These are phyloP conservation scores for Neotoma lepida DNA, from an alignment of 2,113 vertebrate species.

Conservation along the genomic window DNA sequence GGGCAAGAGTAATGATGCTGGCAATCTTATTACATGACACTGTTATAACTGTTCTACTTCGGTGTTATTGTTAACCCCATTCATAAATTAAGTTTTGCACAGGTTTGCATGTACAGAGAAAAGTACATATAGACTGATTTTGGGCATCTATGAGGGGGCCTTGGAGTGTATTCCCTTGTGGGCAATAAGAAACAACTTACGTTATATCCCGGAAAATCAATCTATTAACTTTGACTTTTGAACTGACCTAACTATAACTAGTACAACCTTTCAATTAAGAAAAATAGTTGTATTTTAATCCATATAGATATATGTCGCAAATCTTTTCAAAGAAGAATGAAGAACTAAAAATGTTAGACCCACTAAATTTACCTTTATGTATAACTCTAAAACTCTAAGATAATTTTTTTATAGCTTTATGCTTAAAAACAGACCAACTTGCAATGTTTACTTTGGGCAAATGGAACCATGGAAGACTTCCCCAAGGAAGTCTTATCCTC, in stretches of 20 bases:
- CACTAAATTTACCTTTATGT: neutral
- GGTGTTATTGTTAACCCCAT: neutral
- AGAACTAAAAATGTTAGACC: neutral
- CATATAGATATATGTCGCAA: neutral
- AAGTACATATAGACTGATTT: neutral
- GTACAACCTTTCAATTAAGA: neutral
- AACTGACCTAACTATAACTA: neutral
- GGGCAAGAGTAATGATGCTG: neutral
- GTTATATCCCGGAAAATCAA: neutral
- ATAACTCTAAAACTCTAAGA: conserved; percentile 9
- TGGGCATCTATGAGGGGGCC: too few relatives aligned
- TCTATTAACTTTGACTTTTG: conserved; percentile 8
- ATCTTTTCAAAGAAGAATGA: conserved; percentile 27
- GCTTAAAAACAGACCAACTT: conserved; percentile 9
- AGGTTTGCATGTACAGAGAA: neutral
- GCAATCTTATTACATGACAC: neutral
- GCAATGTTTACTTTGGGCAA: neutral
- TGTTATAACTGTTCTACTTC: neutral
- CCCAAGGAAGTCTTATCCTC: conserved; percentile 26
- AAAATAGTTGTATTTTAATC: conserved; percentile 39
- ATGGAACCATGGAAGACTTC: neutral
- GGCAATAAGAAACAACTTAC: neutral
- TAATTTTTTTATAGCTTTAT: neutral
- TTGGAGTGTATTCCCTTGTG: neutral
- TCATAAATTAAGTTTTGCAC: neutral